Evolutionary conservation across 2,797 vertebrate genomes (phyloP), one percentile per base, ranked within the genome.

Genomic region (Gymnoscopelus microlampas): DNA sequence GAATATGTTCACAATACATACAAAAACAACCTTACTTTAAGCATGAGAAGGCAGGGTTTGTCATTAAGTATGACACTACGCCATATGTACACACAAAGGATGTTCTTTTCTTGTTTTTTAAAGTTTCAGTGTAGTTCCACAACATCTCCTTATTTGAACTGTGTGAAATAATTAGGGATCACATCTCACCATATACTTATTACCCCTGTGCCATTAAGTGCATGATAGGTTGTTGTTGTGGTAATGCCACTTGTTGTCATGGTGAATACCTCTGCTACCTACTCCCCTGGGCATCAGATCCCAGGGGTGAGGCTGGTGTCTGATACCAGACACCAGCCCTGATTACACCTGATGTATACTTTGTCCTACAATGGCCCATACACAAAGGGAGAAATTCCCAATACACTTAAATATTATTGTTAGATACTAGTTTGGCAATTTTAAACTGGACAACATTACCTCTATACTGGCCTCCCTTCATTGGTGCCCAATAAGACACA

Each of bases 211-310:
- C 53, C 2, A 53, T 58, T 81, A 87, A 85, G 81, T 85, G 81
- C 84, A 70, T 7, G 64, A 63, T 73, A 77, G 70, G 58, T 63
- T 73, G 85, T 89, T 90, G 92, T 86, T 85, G 71, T 88, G 87
- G 87, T 85, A 79, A 90, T 70, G 69, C 70, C 13, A 35, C 68
- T 44, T 51, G 87, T 88, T 71, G 91, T 87, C 88, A 90, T 19
- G 84, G 88, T 70, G 74, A 78, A 77, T 68, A 68, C 64, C 66
- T 61, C 60, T 53, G 74, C 76, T 3, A 61, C 67, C 53, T 59
- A 68, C 67, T 89, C 88, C 84, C 89, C 65, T 13, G 81, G 82
- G 88, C 57, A 4, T 60, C 3, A 14, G 13, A 74, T 60, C 61
- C 58, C 23, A 74, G 62, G 68, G 82, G 80, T 70, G 32, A 35